These are phyloP conservation scores for Ornithorhynchus anatinus DNA, from an alignment of 2,113 vertebrate species.

Conservation along the genomic window DNA sequence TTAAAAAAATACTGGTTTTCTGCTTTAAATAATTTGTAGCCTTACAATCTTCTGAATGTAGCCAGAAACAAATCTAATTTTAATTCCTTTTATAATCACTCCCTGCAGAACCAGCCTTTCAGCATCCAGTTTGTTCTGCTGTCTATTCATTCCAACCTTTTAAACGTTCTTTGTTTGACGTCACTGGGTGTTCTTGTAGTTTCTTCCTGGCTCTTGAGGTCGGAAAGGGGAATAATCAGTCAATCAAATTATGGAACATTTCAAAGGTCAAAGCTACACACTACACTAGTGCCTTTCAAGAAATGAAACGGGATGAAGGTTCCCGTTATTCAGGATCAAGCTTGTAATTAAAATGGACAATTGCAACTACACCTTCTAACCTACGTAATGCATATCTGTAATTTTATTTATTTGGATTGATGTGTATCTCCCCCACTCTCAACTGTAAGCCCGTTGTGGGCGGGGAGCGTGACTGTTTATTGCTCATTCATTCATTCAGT, in stretches of 20 bases:
- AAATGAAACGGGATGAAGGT: conserved; percentile 26
- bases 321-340: conserved; percentile 34
- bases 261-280: conserved; percentile 44
- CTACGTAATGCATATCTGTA: no score
- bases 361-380: no score
- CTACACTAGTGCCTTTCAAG: conserved; percentile 45
- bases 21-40: background rate
- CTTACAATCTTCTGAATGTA: background rate
- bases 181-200: conserved; percentile 19
- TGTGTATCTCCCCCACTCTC: no score
- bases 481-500: no score
- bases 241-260: conserved; percentile 45
- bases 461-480: no score
- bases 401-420: no score
- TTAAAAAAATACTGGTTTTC: no score
- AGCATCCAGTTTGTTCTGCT: background rate
- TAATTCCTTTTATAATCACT: background rate
- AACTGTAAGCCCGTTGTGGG: no score
- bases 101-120: conserved; percentile 21
- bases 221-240: conserved; percentile 44
- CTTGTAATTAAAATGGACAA: conserved; percentile 17
- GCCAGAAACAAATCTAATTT: background rate
- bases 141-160: conserved; percentile 26
- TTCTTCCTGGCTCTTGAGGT: conserved; percentile 33
- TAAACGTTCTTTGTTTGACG: conserved; percentile 34